A percentile compares a stretch with the other conserved stretches of the same genome.
Conservation (phyloP, 2,113 vertebrate species). For the Vidua chalybeata region DNA sequence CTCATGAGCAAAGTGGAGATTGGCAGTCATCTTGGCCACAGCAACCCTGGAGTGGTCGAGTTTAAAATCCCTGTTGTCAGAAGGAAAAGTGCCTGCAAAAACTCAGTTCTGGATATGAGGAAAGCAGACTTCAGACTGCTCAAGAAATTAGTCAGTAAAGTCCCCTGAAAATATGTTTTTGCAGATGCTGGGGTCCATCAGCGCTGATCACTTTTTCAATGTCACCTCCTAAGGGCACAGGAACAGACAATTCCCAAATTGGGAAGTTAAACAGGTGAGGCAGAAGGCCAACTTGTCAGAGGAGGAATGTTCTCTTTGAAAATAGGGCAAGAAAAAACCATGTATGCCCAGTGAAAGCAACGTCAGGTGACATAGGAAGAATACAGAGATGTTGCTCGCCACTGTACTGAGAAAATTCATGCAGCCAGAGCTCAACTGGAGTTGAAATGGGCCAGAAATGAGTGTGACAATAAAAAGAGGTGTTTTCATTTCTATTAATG, state of each 20-base stretch:
- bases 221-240: neutral
- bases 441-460: neutral
- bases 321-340: neutral
- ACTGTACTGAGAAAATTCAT: neutral
- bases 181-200: neutral
- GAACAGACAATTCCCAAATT: neutral
- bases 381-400: neutral
- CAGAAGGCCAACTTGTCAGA: neutral
- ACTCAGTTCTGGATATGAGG: neutral
- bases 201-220: neutral
- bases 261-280: neutral
- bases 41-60: fast-evolving
- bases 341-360: neutral
- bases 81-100: neutral
- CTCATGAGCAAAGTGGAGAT: neutral
- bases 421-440: neutral
- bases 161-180: neutral
- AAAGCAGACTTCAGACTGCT: neutral
- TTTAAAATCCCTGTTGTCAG: neutral
- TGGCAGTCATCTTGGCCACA: neutral
- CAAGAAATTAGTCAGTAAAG: neutral
- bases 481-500: neutral
- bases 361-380: neutral
- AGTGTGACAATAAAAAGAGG: neutral
- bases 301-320: neutral